phyloP scores from a whole-genome alignment of 2,113 vertebrate species.

The Ammospiza nelsoni region DNA sequence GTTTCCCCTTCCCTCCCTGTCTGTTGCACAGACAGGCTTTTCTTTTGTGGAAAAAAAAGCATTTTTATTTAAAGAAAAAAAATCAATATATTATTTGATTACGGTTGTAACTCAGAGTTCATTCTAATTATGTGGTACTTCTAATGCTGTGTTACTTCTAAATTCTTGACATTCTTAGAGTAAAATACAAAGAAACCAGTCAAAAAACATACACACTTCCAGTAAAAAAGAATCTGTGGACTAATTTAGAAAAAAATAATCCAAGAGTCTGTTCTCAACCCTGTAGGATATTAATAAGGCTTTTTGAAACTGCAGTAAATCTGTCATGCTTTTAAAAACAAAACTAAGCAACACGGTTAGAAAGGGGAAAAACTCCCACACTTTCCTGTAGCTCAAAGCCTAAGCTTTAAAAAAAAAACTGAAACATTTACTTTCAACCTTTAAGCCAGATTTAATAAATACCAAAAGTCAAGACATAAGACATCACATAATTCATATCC shows the following conservation, averaged over 20 bases:
- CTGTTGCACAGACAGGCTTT: neutral
- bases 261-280: neutral
- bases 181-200: neutral
- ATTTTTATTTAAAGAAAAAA: neutral
- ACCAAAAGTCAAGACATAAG: neutral
- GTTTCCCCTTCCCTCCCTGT: neutral
- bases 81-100: neutral
- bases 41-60: neutral
- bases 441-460: neutral
- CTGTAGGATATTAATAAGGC: neutral
- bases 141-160: neutral
- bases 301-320: neutral
- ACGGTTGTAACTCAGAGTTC: neutral
- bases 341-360: neutral
- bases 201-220: neutral
- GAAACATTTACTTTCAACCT: neutral
- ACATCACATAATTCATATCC: neutral
- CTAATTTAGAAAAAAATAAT: neutral
- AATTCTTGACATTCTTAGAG: neutral
- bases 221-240: neutral
- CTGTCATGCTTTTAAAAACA: neutral
- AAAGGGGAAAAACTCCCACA: neutral
- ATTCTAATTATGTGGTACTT: neutral
- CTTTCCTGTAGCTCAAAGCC: neutral
- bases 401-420: neutral